phyloP scores from a whole-genome alignment of 2,888 invertebrate species.

The Galeruca laticollis region DNA sequence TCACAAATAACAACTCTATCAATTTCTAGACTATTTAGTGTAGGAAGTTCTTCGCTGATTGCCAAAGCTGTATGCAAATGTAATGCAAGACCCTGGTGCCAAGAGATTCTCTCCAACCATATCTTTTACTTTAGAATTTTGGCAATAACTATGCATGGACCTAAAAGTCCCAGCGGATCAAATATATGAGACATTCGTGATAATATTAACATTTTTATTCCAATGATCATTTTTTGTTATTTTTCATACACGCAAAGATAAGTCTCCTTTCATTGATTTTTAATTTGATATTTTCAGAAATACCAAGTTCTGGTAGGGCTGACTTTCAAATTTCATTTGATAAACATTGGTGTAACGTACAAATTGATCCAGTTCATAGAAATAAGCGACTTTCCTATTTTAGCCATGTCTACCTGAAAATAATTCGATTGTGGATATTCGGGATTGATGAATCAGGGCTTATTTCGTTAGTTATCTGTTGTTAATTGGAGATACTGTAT shows the following conservation, averaged over 20 bases:
- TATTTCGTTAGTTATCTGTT: constrained; percentile 66
- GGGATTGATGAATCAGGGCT: constrained; percentile 64
- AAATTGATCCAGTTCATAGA: too few species aligned
- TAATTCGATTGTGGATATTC: constrained; percentile 35
- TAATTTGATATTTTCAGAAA: too few species aligned
- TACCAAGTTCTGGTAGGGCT: too few species aligned
- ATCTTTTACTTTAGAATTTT: constrained; percentile 43
- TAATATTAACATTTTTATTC: too few species aligned
- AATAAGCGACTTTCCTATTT: neutral
- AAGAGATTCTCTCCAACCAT: neutral
- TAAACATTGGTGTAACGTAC: too few species aligned
- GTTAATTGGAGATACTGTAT: constrained; percentile 64
- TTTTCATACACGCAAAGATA: too few species aligned
- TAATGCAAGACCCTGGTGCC: neutral
- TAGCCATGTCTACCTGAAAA: constrained; percentile 20
- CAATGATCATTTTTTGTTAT: too few species aligned
- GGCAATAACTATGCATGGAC: constrained; percentile 41
- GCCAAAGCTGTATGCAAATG: constrained; percentile 34
- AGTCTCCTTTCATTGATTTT: too few species aligned
- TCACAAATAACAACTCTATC: constrained; percentile 35
- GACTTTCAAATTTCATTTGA: too few species aligned
- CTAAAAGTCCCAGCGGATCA: constrained; percentile 46
- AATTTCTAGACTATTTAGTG: constrained; percentile 42
- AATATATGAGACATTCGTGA: constrained; percentile 42
- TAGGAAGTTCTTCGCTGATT: constrained; percentile 30